Evolutionary conservation across 2,113 vertebrate genomes (phyloP), one percentile per base, ranked within the genome.

Genomic region (Numenius arquata): DNA sequence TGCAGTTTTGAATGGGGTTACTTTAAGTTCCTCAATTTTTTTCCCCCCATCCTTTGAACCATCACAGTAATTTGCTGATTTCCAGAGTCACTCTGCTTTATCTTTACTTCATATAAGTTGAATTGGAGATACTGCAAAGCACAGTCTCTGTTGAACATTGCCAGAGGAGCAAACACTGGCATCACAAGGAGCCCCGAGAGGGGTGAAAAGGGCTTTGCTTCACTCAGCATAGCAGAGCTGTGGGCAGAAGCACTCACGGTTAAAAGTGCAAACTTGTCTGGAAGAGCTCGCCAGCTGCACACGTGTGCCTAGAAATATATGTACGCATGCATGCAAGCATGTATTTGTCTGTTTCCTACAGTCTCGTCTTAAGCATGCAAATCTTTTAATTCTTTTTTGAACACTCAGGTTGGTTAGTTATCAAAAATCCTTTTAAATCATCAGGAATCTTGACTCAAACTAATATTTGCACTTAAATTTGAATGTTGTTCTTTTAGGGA

Each of bases 121-220:
- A 88, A 30, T 0, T 20, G 2, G 21, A 68, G 36, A 8, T 0
- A 5, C 1, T 3, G 10, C 12, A 15, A 5, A 38, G 48, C 27
- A 15, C 2, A 6, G 48, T 11, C 12, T 8, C 30, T 20, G 30
- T 2, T 7, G n/a, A 62, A 27, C 4, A 6, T 45, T 55, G n/a
- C n/a, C 8, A 8, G 52, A 40, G 65, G 8, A 92, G 43, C n/a
- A 71, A 72, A 40, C 12, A 3, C 0, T 23, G 53, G 19, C 30
- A 32, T 20, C 11, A 3, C 0, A 2, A 77, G 53, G 9, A 83
- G 17, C 45, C 59, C 45, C 2, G 1, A 6, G 41, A n/a, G 82
- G 43, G n/a, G 7, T 40, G 52, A 45, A 63, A 53, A 43, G 63
- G 59, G 7, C 30, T 91, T 80, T 45, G 29, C 41, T n/a, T 50